These are phyloP conservation scores for Periophthalmus modestus DNA, from an alignment of 2,113 vertebrate species.

Conservation along the genomic window DNA sequence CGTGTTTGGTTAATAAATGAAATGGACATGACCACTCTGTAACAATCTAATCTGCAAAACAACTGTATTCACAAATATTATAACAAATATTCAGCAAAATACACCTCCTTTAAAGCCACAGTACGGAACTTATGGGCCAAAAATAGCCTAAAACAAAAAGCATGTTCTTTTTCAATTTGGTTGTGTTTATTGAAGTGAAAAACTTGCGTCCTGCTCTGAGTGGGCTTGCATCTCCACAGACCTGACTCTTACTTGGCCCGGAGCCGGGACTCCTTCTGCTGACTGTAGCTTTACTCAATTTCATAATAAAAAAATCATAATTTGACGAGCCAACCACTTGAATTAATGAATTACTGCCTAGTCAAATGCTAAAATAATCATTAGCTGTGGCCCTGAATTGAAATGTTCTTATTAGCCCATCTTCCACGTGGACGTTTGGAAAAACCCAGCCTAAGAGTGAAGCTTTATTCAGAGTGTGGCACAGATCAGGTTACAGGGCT, in stretches of 20 bases:
- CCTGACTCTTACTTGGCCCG: too few relatives aligned
- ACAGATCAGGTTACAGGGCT: constrained; percentile 40
- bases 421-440: not conserved
- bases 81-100: too few relatives aligned
- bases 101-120: too few relatives aligned
- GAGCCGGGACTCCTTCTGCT: too few relatives aligned
- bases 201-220: too few relatives aligned
- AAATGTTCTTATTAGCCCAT: not conserved
- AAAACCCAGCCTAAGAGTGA: constrained; percentile 4
- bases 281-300: too few relatives aligned
- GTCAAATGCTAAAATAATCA: not conserved
- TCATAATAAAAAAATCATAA: too few relatives aligned
- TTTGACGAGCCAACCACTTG: not conserved
- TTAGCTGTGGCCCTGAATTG: not conserved
- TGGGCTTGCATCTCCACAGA: too few relatives aligned
- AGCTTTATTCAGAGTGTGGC: constrained; percentile 4
- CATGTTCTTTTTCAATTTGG: too few relatives aligned
- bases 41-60: not conserved
- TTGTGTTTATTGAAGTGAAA: too few relatives aligned
- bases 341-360: not conserved
- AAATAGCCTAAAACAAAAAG: too few relatives aligned
- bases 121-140: too few relatives aligned
- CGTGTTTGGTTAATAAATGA: not conserved
- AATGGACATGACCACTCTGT: not conserved
- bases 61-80: not conserved